Conservation (phyloP, 2,113 vertebrate species). For the Thinocorus orbignyianus region DNA sequence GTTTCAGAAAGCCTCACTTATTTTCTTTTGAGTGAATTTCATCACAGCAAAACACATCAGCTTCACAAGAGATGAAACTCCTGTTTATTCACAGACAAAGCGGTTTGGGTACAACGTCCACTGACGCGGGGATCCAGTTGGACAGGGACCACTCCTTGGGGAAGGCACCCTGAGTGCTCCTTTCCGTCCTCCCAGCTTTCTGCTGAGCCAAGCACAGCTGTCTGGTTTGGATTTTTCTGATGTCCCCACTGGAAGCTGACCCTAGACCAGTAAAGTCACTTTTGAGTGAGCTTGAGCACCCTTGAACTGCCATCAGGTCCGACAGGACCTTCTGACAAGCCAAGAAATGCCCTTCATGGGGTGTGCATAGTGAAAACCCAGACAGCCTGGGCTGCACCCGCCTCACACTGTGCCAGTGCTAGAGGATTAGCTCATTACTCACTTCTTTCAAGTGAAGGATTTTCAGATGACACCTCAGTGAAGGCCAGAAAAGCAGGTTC, state of each 20-base stretch:
- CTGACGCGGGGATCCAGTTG: rapidly evolving
- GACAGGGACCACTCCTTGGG: background rate
- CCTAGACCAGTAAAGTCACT: background rate
- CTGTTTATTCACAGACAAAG: background rate
- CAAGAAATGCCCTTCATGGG: background rate
- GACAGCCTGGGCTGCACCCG: background rate
- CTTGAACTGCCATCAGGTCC: background rate
- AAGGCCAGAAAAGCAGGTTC: background rate
- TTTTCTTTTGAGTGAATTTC: background rate
- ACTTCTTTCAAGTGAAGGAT: background rate
- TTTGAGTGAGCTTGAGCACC: background rate
- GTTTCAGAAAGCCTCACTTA: background rate
- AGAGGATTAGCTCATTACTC: background rate
- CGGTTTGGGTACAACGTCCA: rapidly evolving
- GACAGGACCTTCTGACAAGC: background rate
- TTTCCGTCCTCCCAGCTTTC: background rate
- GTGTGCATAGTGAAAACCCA: background rate
- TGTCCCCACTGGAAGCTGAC: background rate
- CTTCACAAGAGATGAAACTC: background rate
- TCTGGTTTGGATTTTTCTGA: background rate
- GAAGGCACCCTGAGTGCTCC: background rate
- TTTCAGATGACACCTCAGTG: background rate
- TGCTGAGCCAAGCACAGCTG: background rate
- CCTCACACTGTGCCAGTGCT: background rate
- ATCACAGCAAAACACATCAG: background rate